phyloP scores from a whole-genome alignment of 1,140 invertebrate genomes.

The Halesus radiatus region DNA sequence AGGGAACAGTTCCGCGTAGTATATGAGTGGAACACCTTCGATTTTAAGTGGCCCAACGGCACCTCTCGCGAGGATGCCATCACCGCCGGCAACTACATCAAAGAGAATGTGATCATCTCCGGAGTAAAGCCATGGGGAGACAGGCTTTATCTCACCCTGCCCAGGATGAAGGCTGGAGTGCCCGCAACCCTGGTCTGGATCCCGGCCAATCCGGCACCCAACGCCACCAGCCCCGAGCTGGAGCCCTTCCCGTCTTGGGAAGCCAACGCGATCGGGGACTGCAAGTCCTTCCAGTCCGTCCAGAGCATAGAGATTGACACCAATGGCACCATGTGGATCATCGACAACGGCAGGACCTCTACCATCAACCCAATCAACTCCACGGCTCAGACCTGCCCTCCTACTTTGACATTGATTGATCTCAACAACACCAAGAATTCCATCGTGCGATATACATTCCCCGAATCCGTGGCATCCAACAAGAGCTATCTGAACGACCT shows the following conservation, averaged over 20 bases:
- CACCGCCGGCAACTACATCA: conserved; percentile 69
- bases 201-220: conserved; percentile 65
- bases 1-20: conserved; percentile 68
- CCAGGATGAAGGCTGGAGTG: conserved; percentile 76
- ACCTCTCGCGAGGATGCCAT: conserved; percentile 65
- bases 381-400: conserved; percentile 69
- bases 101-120: conserved; percentile 74
- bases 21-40: conserved; percentile 69
- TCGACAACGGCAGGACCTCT: conserved; percentile 75
- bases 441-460: conserved; percentile 70
- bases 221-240: conserved; percentile 72
- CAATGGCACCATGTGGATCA: conserved; percentile 78
- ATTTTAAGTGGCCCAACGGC: conserved; percentile 66
- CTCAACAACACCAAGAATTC: conserved; percentile 72
- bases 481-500: conserved; percentile 77
- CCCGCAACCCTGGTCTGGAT: conserved; percentile 77
- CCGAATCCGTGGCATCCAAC: conserved; percentile 68
- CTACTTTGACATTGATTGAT: conserved; percentile 78
- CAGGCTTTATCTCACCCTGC: conserved; percentile 75
- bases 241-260: conserved; percentile 78
- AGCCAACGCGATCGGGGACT: conserved; percentile 74
- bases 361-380: conserved; percentile 66
- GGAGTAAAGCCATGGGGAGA: conserved; percentile 76
- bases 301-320: conserved; percentile 80
- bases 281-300: conserved; percentile 77